Conservation (phyloP, 2,797 vertebrate species). For the Bovichtus variegatus region DNA sequence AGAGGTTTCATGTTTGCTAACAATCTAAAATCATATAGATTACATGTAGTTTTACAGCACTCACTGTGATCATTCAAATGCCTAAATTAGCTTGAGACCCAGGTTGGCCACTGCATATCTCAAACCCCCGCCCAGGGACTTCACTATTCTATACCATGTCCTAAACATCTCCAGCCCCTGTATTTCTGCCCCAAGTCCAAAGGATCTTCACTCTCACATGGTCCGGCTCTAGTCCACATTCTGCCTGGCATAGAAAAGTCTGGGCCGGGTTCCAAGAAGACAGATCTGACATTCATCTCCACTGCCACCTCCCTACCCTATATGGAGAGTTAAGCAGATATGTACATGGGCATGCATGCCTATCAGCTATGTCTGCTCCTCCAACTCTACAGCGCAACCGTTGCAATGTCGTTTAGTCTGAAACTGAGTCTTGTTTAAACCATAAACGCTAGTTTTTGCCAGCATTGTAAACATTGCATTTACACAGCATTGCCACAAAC, state of each 20-base stretch:
- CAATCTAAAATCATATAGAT: too few relatives aligned
- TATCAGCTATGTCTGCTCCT: conserved; percentile 9
- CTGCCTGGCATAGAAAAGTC: conserved; percentile 44
- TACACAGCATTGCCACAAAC: too few relatives aligned
- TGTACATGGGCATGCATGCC: neutral
- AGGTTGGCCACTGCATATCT: neutral
- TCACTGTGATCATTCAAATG: neutral
- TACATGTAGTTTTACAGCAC: neutral
- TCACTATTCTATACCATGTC: neutral
- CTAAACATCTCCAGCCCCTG: neutral
- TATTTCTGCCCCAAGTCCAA: conserved; percentile 6
- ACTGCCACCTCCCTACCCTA: neutral
- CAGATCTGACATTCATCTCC: conserved; percentile 31
- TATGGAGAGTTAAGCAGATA: conserved; percentile 1
- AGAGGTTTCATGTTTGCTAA: neutral
- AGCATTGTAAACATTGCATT: too few relatives aligned
- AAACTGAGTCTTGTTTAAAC: too few relatives aligned
- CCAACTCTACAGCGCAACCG: neutral
- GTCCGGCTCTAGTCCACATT: conserved; percentile 50
- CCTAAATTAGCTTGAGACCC: neutral
- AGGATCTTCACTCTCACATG: conserved; percentile 40
- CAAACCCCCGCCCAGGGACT: neutral
- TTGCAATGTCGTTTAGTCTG: too few relatives aligned
- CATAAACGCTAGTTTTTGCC: too few relatives aligned
- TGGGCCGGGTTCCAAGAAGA: conserved; percentile 57